Conservation (phyloP, 30 jellyfish, hydroid and myxozoan species). For the Aurelia aurita complex sp. Pacific region DNA sequence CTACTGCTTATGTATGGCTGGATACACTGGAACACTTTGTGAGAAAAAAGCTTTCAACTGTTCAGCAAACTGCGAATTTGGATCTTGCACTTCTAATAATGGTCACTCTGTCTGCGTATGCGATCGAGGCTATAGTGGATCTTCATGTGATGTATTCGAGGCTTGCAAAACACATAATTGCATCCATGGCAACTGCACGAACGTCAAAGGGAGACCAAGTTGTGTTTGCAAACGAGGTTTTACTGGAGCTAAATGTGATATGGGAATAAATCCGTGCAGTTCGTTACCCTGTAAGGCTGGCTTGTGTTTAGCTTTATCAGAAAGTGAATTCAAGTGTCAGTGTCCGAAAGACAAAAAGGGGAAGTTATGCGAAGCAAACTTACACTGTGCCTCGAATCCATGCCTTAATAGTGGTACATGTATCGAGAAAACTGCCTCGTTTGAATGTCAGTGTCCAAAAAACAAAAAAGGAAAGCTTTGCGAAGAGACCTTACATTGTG, state of each 20-base stretch:
- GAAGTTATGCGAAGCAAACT: constrained; percentile 30
- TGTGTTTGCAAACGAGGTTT: constrained; percentile 63
- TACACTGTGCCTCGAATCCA: constrained; percentile 56
- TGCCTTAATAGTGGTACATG: constrained; percentile 60
- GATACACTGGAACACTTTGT: constrained; percentile 64
- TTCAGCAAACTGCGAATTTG: constrained; percentile 51
- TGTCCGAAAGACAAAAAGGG: constrained; percentile 63
- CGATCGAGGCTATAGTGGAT: constrained; percentile 52
- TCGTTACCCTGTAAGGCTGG: constrained; percentile 64
- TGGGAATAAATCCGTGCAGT: constrained; percentile 53
- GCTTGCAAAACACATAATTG: constrained; percentile 59
- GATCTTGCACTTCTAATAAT: constrained; percentile 34
- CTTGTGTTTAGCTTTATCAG: constrained; percentile 34
- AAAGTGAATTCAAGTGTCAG: constrained; percentile 54
- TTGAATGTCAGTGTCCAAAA: constrained; percentile 29
- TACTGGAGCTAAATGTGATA: constrained; percentile 51
- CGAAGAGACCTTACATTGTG: constrained; percentile 31
- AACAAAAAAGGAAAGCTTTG: constrained; percentile 60
- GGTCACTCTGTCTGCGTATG: constrained; percentile 52
- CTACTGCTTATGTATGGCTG: constrained; percentile 64
- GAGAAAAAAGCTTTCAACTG: constrained; percentile 34
- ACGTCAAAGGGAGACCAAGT: constrained; percentile 21
- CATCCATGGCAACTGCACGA: constrained; percentile 59
- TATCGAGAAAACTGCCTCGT: constrained; percentile 17
- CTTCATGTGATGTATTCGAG: constrained; percentile 37